Conservation (phyloP, 2,113 vertebrate species). For the Empidonax alnorum region DNA sequence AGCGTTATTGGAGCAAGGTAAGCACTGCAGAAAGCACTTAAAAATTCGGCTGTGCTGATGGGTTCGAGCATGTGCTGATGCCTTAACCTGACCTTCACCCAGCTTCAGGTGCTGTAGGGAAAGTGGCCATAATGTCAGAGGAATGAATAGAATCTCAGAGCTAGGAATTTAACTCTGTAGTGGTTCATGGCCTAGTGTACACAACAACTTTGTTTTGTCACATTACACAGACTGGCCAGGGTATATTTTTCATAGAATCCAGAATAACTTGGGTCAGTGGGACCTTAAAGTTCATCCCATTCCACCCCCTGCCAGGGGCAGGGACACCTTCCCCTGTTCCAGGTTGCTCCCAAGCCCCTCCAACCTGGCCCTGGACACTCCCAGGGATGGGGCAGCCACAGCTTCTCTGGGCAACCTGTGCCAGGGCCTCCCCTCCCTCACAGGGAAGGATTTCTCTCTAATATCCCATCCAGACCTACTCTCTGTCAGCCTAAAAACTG, state of each 20-base stretch:
- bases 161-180: neutral
- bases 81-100: neutral
- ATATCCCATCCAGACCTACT: neutral
- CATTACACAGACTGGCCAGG: neutral
- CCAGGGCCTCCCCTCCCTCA: neutral
- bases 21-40: neutral
- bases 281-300: neutral
- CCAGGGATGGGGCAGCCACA: neutral
- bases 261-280: neutral
- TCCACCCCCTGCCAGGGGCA: neutral
- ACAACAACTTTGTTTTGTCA: neutral
- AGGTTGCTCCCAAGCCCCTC: accelerated
- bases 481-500: neutral
- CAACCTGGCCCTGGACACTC: neutral
- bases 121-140: neutral
- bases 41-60: neutral
- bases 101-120: neutral
- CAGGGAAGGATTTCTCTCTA: neutral
- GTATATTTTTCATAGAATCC: neutral
- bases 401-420: neutral
- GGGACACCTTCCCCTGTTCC: neutral
- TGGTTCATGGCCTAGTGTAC: neutral
- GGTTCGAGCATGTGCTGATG: neutral
- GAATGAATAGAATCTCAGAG: neutral
- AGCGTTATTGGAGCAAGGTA: neutral